These are phyloP conservation scores for Mesaphorura yosii DNA, from an alignment of 1,140 invertebrate species.

Conservation along the genomic window DNA sequence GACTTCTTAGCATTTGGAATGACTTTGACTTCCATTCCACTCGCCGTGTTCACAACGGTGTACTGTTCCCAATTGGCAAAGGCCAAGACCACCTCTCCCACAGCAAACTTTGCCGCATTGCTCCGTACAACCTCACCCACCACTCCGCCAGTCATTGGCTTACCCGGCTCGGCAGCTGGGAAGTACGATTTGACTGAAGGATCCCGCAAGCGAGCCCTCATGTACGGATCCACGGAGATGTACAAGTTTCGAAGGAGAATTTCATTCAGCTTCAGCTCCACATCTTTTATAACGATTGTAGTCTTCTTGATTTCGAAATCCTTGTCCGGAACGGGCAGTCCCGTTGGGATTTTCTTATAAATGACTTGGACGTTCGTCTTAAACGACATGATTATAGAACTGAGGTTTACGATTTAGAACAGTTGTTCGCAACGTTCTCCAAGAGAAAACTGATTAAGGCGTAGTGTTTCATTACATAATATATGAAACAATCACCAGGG, in stretches of 20 bases:
- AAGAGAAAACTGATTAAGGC: too few relatives aligned
- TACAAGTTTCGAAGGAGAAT: not conserved
- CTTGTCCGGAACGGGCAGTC: not conserved
- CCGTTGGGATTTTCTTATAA: conserved; percentile 7
- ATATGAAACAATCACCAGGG: too few relatives aligned
- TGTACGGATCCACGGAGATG: conserved; percentile 1
- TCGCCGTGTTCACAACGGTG: not conserved
- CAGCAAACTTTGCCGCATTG: not conserved
- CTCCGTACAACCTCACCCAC: not conserved
- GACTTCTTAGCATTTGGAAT: conserved; percentile 4
- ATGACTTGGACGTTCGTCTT: conserved; percentile 7
- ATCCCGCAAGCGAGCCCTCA: not conserved
- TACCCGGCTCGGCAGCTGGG: not conserved
- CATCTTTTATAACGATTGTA: not conserved
- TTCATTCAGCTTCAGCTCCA: not conserved
- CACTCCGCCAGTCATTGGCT: not conserved
- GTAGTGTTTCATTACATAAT: too few relatives aligned
- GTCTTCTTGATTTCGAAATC: conserved; percentile 8
- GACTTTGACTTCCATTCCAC: not conserved
- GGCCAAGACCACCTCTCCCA: not conserved
- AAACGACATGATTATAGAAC: too few relatives aligned
- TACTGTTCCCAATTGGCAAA: conserved; percentile 2
- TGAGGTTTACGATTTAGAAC: too few relatives aligned
- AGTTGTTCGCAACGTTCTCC: too few relatives aligned
- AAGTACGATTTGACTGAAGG: not conserved